Base-by-base conservation (phyloP, 2,888 invertebrate genomes). In the Eustalomyia histrio region DNA sequence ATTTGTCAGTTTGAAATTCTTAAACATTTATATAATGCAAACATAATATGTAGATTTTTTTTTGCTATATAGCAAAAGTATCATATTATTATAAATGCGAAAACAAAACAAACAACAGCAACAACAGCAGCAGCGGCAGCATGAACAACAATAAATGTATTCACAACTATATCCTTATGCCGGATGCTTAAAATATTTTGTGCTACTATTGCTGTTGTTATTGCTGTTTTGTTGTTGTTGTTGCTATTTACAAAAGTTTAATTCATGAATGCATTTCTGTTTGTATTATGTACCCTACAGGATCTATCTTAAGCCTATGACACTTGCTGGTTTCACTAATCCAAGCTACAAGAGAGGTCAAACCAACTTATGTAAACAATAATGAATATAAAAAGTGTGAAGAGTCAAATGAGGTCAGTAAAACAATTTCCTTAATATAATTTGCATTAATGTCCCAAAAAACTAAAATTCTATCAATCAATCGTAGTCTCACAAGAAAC, bases 181-280 rank as follows among this genome's bases (percentile, higher is more conserved):
- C 9, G 39, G 39, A n/a, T 47, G 43, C 6, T 47, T 47, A n/a
- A n/a, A 47, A 47, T 47, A n/a, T 47, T n/a, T 47, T 14, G 14
- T n/a, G 6, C n/a, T 47, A 1, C 43, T 47, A n/a, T 14, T 39
- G 39, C 43, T 43, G 43, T 5, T 43, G 43, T 43, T 43, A 1
- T 47, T n/a, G 43, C 12, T 39, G 12, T 4, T n/a, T 4, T 39
- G 39, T 14, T 43, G 43, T 5, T 43, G 43, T 43, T 43, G 1
- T 47, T n/a, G 43, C 12, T 39, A 39, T 4, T n/a, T 4, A 47
- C 43, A 47, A 47, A 47, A 14, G n/a, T 47, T 47, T 47, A n/a
- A 47, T n/a, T 47, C n/a, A n/a, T 47, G 43, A 47, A 47, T 47
- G 43, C 2, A 47, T 47, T 47, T 47, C n/a, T n/a, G 43, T 47